Conservation (phyloP, 2,113 vertebrate genomes). For the Ranitomeya imitator region DNA sequence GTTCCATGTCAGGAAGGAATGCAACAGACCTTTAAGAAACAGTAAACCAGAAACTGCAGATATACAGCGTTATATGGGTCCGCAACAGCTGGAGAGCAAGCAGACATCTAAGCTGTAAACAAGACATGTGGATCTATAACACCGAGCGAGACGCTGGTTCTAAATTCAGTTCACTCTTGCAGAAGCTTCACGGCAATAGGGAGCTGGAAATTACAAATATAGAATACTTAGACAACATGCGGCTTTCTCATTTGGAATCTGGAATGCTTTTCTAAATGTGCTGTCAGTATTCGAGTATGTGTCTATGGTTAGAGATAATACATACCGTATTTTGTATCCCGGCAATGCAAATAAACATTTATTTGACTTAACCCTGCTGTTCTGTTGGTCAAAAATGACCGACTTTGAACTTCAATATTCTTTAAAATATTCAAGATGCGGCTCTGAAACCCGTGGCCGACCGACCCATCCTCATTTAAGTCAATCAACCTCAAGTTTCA, state of each 20-base stretch:
- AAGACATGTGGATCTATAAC: neutral
- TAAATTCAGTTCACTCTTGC: neutral
- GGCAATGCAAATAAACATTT: neutral
- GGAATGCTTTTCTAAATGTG: neutral
- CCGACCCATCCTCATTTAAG: no score
- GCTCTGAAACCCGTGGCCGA: no score
- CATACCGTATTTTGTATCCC: neutral
- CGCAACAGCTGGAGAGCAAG: neutral
- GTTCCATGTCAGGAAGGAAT: neutral
- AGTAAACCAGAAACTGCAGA: neutral
- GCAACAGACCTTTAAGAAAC: neutral
- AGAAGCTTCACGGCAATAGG: neutral
- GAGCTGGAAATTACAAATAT: neutral
- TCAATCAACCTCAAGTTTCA: no score
- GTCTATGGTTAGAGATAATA: neutral
- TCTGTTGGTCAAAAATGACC: no score
- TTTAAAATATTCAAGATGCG: no score
- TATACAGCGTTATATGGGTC: neutral
- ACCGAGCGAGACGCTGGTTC: neutral
- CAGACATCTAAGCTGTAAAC: neutral
- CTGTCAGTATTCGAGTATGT: neutral
- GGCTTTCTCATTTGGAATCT: neutral
- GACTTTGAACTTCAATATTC: no score
- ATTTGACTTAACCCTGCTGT: no score
- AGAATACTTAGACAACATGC: neutral